A percentile compares a stretch with the other conserved stretches of the same genome.
Conservation (phyloP, 2,797 vertebrate species). For the Glyptemys insculpta region DNA sequence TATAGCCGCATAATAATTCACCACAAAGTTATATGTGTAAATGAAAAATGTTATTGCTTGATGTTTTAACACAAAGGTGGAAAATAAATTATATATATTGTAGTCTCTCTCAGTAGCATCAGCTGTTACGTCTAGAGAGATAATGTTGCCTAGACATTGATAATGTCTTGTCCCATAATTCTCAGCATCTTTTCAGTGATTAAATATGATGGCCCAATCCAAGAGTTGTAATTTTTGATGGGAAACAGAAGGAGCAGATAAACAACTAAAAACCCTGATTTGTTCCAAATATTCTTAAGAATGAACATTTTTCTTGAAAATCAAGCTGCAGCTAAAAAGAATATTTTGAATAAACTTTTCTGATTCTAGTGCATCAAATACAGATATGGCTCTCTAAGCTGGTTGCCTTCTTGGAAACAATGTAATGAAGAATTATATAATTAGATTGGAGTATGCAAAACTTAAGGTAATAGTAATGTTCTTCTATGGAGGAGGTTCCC, state of each 20-base stretch:
- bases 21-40: neutral
- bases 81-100: neutral
- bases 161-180: neutral
- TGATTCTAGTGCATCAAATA: neutral
- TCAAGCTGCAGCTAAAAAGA: neutral
- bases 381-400: neutral
- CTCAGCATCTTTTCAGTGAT: neutral
- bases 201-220: neutral
- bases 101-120: neutral
- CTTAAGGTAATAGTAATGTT: neutral
- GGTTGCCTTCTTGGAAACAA: neutral
- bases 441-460: neutral
- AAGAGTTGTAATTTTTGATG: neutral
- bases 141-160: neutral
- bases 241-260: neutral
- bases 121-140: neutral
- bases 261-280: neutral
- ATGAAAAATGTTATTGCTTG: neutral
- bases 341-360: neutral
- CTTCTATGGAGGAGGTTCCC: neutral
- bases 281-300: neutral
- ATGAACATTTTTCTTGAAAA: neutral
- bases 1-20: neutral
- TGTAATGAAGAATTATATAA: neutral
- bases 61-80: neutral